Evolutionary conservation across 2,113 vertebrate species (phyloP), one percentile per base, ranked within the genome.

Genomic region (Pollachius pollachius): DNA sequence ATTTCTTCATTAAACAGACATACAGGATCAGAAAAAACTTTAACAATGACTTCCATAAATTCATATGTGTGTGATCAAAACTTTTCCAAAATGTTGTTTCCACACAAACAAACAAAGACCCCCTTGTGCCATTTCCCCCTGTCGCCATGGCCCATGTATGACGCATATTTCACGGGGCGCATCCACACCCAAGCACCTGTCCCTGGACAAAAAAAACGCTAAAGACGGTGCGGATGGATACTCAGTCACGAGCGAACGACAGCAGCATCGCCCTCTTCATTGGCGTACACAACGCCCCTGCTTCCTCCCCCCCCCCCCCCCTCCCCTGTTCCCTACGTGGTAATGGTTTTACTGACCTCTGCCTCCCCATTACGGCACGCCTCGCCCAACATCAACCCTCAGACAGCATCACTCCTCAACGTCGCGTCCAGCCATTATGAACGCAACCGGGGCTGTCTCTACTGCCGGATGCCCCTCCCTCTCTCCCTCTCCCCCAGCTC

Each of bases 301-400:
- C 54, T 34, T n/a, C 62, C 60, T 71, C 71, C 73, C 78, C 65
- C 75, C 70, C 82, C 73, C 60, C 73, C 71, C 73, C 78, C 65
- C 75, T 70, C 82, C 73, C 77, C 27, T 30, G 66, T 34, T 41
- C 57, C 67, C 78, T 70, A 71, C 15, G 69, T 65, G 72, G 78
- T 89, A 91, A 92, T 89, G 89, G 87, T 86, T 89, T 87, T 77
- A 86, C 74, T 85, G 87, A 91, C 89, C 88, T 89, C 82, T 85
- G 86, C 85, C 78, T 82, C 77, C 80, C 86, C 83, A 89, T 90
- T 88, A 85, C 90, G 84, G 84, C 84, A 88, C 64, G 81, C 85
- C 88, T 90, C 84, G 87, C 86, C 83, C 85, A 86, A 85, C 85
- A 89, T 86, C 88, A 90, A 65, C 79, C 73, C 77, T 87, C 86